Evolutionary conservation across 2,113 vertebrate species (phyloP).

Genomic region (Nerophis lumbriciformis): DNA sequence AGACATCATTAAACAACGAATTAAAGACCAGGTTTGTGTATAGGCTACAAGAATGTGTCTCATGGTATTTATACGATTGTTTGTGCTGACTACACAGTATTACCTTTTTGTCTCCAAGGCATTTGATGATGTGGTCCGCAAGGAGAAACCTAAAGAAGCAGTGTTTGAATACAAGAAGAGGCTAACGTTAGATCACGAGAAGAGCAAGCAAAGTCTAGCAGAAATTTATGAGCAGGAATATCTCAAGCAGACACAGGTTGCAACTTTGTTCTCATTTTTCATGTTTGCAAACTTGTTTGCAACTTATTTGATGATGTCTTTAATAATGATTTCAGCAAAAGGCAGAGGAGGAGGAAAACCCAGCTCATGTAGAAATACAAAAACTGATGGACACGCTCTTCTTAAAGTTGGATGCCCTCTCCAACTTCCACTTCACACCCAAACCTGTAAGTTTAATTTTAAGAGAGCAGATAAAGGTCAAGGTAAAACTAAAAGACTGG

Average conservation of each 20-base stretch:
- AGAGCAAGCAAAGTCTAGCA: conserved; percentile 93
- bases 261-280: conserved; percentile 4
- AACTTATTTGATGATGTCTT: not conserved
- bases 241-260: conserved; percentile 87
- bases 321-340: conserved; percentile 73
- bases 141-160: conserved; percentile 92
- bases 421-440: conserved; percentile 94
- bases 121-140: conserved; percentile 93
- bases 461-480: not conserved
- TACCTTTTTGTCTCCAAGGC: conserved; percentile 65
- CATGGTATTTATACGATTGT: not conserved
- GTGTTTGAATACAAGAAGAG: conserved; percentile 92
- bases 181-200: conserved; percentile 89
- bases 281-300: not conserved
- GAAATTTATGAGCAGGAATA: conserved; percentile 96
- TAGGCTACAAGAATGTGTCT: not conserved
- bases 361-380: conserved; percentile 87
- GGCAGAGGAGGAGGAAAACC: conserved; percentile 83
- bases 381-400: conserved; percentile 92
- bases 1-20: conserved; percentile 94
- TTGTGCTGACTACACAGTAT: not conserved
- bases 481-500: not conserved
- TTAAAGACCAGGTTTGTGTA: conserved; percentile 85
- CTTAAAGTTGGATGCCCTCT: conserved; percentile 89
- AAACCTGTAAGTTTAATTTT: conserved; percentile 80